Percentiles rank a stretch among this genome's conserved stretches.
Evolutionary conservation across 2,113 vertebrate genomes (phyloP).

Genomic region (Silurus meridionalis): DNA sequence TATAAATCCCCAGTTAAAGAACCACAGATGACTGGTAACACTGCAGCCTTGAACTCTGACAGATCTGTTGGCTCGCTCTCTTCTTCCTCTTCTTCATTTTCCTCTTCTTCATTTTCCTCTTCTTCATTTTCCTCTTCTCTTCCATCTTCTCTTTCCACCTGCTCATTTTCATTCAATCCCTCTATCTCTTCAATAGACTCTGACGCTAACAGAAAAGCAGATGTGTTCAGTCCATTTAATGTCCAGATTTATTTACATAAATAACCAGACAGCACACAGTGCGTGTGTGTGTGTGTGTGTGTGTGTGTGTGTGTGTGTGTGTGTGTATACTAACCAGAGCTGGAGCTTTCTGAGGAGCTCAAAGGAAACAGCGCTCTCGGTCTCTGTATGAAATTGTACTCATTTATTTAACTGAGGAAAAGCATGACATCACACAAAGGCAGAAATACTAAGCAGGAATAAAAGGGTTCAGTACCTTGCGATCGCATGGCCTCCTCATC

Average conservation of each 20-base stretch:
- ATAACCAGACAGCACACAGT: no score
- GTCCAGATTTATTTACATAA: no score
- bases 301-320: background rate
- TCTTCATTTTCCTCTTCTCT: background rate
- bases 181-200: background rate
- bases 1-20: slow-evolving; percentile 55
- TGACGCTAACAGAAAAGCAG: background rate
- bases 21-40: slow-evolving; percentile 63
- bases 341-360: slow-evolving; percentile 18
- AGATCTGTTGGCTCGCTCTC: background rate
- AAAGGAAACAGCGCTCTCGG: slow-evolving; percentile 20
- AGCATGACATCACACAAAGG: background rate
- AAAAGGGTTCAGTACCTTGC: background rate
- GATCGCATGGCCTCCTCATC: background rate
- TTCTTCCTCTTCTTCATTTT: background rate
- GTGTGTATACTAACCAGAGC: slow-evolving; percentile 29
- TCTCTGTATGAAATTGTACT: slow-evolving; percentile 3
- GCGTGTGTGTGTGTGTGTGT: background rate
- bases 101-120: background rate
- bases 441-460: background rate
- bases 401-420: background rate
- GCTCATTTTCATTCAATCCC: slow-evolving; percentile 9
- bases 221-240: background rate
- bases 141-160: slow-evolving; percentile 28
- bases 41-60: background rate